Conservation (phyloP, 2,113 vertebrate species). For the Triplophysa siluroides region DNA sequence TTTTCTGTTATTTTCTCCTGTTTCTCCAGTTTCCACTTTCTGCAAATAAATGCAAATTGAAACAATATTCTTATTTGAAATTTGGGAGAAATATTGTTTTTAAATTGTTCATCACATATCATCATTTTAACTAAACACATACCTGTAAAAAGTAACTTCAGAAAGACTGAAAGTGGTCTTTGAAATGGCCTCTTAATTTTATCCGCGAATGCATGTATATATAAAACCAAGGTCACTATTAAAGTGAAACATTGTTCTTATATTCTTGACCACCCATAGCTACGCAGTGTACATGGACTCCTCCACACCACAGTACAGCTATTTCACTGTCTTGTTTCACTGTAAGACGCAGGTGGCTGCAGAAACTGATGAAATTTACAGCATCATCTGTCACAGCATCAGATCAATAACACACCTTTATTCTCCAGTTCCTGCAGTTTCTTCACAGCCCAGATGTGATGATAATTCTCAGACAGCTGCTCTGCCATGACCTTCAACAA, state of each 20-base stretch:
- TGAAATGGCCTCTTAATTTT: too few relatives aligned
- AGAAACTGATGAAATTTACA: constrained; percentile 18
- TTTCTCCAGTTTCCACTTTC: too few relatives aligned
- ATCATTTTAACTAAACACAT: too few relatives aligned
- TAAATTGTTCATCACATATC: too few relatives aligned
- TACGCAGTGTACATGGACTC: background rate
- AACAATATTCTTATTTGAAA: too few relatives aligned
- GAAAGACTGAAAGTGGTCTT: too few relatives aligned
- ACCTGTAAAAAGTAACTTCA: too few relatives aligned
- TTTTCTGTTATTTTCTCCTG: too few relatives aligned
- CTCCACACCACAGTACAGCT: background rate
- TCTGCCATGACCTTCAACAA: constrained; percentile 87
- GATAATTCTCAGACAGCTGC: constrained; percentile 94
- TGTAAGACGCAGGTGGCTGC: constrained; percentile 22
- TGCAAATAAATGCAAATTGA: too few relatives aligned
- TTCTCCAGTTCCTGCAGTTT: constrained; percentile 88
- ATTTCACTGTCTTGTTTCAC: background rate
- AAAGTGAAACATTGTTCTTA: background rate
- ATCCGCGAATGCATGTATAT: too few relatives aligned
- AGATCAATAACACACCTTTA: constrained; percentile 78
- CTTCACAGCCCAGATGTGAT: constrained; percentile 92
- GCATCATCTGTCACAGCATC: background rate
- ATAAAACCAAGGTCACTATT: background rate
- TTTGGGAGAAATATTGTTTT: too few relatives aligned
- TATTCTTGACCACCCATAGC: background rate